A percentile compares a stretch with the other conserved stretches of the same genome.
These are phyloP conservation scores for Lasioglossum leucozonium DNA, from an alignment of 2,888 invertebrate species.

Conservation along the genomic window DNA sequence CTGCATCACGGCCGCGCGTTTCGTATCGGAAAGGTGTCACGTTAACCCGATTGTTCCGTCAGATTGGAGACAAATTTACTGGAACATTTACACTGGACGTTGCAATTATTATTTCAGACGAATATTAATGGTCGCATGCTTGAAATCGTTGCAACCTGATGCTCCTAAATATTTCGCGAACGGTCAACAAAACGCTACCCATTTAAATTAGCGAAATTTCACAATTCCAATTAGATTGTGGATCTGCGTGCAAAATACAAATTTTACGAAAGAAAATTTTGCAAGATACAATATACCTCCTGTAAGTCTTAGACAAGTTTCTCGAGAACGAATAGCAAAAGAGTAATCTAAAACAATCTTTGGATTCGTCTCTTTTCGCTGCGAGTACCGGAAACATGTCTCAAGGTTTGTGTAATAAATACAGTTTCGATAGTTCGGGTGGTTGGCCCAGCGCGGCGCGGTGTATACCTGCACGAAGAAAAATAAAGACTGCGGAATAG, in stretches of 20 bases:
- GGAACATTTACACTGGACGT: background rate
- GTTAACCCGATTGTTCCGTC: slow-evolving; percentile 44
- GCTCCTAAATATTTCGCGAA: background rate
- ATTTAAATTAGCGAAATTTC: background rate
- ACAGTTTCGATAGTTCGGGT: background rate
- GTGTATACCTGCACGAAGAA: background rate
- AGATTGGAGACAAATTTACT: slow-evolving; percentile 23
- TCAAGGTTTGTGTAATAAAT: background rate
- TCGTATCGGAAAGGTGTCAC: slow-evolving; percentile 39
- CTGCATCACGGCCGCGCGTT: slow-evolving; percentile 7
- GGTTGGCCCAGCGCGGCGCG: background rate
- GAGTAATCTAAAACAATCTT: background rate
- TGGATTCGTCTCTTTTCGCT: background rate
- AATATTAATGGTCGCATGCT: background rate
- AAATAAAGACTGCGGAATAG: background rate
- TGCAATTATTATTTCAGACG: slow-evolving; percentile 21
- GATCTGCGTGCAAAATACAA: too few relatives aligned
- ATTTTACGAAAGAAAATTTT: too few relatives aligned
- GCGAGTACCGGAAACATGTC: background rate
- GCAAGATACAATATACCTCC: too few relatives aligned
- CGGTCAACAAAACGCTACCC: background rate
- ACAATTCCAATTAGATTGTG: background rate
- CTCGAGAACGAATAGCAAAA: background rate
- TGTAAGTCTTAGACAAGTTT: background rate
- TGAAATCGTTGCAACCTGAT: background rate